Percentiles rank a stretch among this genome's conserved stretches.
phyloP scores from a whole-genome alignment of 2,888 invertebrate species.

The Dendrolimus houi region DNA sequence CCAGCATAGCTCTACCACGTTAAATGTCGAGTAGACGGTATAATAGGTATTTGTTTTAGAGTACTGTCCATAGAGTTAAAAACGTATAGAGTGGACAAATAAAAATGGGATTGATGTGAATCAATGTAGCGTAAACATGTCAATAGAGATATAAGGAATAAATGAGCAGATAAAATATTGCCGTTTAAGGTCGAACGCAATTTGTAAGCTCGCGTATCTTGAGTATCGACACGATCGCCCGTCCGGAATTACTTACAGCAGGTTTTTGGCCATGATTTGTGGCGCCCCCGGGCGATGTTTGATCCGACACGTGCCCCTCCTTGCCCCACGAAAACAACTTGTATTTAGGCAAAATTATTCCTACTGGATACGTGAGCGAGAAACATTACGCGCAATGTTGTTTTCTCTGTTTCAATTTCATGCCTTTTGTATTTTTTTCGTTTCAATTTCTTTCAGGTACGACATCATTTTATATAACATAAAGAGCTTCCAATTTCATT shows the following conservation, averaged over 20 bases:
- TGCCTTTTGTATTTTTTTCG: not conserved
- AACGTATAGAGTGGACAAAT: too few species aligned
- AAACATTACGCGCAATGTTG: constrained; percentile 1
- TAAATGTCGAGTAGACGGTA: too few species aligned
- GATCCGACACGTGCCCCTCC: constrained; percentile 59
- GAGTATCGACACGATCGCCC: constrained; percentile 54
- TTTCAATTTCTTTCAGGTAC: not conserved
- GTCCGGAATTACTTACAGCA: constrained; percentile 64
- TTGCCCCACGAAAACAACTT: constrained; percentile 53
- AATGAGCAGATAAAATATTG: constrained; percentile 65
- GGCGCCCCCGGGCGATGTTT: constrained; percentile 59
- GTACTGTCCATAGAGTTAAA: too few species aligned
- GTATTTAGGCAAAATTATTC: constrained; percentile 59
- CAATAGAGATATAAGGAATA: constrained; percentile 47
- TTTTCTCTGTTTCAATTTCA: constrained; percentile 1
- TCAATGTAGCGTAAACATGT: constrained; percentile 25
- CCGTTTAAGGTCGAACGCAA: constrained; percentile 65
- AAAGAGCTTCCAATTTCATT: too few species aligned
- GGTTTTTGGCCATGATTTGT: constrained; percentile 72
- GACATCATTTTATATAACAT: too few species aligned
- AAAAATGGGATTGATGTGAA: not conserved
- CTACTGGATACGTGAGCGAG: constrained; percentile 27
- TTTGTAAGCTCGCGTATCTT: constrained; percentile 62
- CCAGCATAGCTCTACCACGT: too few species aligned
- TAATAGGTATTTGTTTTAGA: too few species aligned